These are phyloP conservation scores for Oscheius onirici DNA, from an alignment of 2,888 invertebrate species.

Conservation along the genomic window DNA sequence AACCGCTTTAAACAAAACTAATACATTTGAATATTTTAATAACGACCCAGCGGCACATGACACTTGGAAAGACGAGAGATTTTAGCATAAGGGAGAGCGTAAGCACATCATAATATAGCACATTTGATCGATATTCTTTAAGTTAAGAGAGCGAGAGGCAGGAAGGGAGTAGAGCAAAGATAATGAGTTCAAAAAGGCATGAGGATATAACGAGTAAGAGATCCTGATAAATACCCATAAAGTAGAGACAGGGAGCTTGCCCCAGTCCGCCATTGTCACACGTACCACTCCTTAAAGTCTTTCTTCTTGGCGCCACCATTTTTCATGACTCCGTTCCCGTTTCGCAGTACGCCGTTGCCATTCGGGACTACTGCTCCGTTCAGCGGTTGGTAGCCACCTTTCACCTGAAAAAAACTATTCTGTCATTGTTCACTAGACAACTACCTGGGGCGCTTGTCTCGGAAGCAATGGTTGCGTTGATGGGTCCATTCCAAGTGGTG, in stretches of 20 bases:
- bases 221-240: slow-evolving; percentile 32
- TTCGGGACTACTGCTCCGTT: slow-evolving; percentile 57
- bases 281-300: slow-evolving; percentile 71
- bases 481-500: slow-evolving; percentile 57
- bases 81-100: background rate
- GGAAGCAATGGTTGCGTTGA: slow-evolving; percentile 49
- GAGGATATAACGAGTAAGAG: slow-evolving; percentile 6
- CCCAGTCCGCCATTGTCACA: slow-evolving; percentile 37
- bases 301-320: slow-evolving; percentile 58
- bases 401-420: slow-evolving; percentile 39
- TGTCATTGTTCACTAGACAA: background rate
- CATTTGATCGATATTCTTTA: background rate
- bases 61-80: slow-evolving; percentile 29
- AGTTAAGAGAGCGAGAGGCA: slow-evolving; percentile 13
- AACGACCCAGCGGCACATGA: slow-evolving; percentile 29
- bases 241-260: background rate
- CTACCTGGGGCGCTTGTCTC: slow-evolving; percentile 47
- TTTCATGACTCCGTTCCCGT: slow-evolving; percentile 47
- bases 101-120: slow-evolving; percentile 16
- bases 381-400: slow-evolving; percentile 64
- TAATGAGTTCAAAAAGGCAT: slow-evolving; percentile 22
- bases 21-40: background rate
- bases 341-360: slow-evolving; percentile 39
- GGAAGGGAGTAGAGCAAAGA: slow-evolving; percentile 5
- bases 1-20: too few species aligned